Evolutionary conservation across 2,888 invertebrate species (phyloP).

Genomic region (Pristionchus maxplancki): DNA sequence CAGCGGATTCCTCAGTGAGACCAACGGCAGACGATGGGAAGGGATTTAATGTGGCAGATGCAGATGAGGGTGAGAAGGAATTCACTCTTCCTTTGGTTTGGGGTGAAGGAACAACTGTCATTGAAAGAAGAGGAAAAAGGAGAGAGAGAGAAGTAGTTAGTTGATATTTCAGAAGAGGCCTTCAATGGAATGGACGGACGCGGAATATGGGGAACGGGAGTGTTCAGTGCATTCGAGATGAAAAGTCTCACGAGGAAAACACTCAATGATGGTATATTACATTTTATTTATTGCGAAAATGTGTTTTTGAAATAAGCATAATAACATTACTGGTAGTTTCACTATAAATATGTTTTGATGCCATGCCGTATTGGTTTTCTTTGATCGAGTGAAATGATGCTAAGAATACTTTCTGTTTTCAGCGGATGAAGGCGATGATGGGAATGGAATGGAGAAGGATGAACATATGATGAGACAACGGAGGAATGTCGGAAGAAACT

Average conservation of each 20-base stretch:
- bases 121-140: not conserved
- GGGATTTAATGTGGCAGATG: conserved; percentile 46
- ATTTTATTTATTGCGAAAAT: not conserved
- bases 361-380: not conserved
- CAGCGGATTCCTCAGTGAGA: not conserved
- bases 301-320: not conserved
- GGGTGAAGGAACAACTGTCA: too few relatives aligned
- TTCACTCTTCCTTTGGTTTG: too few relatives aligned
- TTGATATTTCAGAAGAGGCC: conserved; percentile 22
- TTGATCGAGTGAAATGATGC: not conserved
- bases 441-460: not conserved
- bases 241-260: conserved; percentile 96
- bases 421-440: not conserved
- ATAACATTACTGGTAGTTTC: too few relatives aligned
- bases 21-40: conserved; percentile 4
- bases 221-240: conserved; percentile 99
- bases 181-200: conserved; percentile 82
- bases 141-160: not conserved
- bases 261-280: conserved; percentile 12
- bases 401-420: not conserved
- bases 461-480: not conserved
- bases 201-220: conserved; percentile 99
- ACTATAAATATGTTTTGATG: not conserved
- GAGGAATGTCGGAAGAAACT: not conserved
- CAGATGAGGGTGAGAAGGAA: conserved; percentile 37